Evolutionary conservation across 2,113 vertebrate genomes (phyloP), one percentile per base, ranked within the genome.

Genomic region (Centropristis striata): DNA sequence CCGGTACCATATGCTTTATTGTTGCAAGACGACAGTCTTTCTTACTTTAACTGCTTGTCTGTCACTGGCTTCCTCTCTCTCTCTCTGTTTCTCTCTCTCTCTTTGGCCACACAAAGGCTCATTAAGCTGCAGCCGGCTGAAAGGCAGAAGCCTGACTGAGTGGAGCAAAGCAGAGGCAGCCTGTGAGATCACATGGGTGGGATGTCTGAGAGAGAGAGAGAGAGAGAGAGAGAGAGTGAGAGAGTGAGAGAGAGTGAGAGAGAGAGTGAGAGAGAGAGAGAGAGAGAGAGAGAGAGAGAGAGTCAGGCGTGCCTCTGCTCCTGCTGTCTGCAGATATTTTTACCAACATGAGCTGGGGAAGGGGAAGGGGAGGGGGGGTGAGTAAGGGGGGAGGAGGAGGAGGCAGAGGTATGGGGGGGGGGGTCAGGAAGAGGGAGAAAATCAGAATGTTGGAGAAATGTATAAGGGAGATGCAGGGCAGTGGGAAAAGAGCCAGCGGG

Each of bases 101-200:
- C 80, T 84, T 39, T 85, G 91, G 75, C 84, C 93, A 96, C 97
- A 99, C 98, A 99, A 98, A 99, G 97, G 95, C 97, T 98, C 97
- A 97, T 98, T 98, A 98, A n/a, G 97, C 96, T 96, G 96, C 94
- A 96, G 96, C 96, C 95, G 93, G 95, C 95, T 92, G 95, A 96
- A 95, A 95, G 92, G 96, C 96, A 95, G 93, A 93, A 90, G 96
- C 91, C 96, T 96, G 95, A 95, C 95, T 96, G 96, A 96, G 95
- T 75, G 74, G 82, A 90, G 86, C 87, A 71, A 88, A 96, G 95
- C 88, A 86, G 83, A 96, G 95, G 90, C 96, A 96, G 96, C 95
- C 96, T 95, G 93, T 72, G 91, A 95, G 96, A 97, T 99, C 97
- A 99, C 97, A 98, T 97, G 96, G 96, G 96, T 96, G 96, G 95